Conservation (phyloP, 2,113 vertebrate genomes). For the Grantiella picta region DNA sequence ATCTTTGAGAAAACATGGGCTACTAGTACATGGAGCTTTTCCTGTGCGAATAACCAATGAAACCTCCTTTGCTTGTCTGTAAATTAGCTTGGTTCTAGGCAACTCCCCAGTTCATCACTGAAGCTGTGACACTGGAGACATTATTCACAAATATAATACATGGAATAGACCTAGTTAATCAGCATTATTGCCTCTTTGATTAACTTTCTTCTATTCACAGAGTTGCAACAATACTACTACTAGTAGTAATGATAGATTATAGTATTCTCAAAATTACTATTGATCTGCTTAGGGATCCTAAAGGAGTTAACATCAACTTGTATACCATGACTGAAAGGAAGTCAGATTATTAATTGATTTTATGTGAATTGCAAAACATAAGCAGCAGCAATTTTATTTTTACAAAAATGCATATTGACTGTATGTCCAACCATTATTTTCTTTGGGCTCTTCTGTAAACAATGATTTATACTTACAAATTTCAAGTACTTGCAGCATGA, state of each 20-base stretch:
- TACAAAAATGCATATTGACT: background rate
- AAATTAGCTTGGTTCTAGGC: background rate
- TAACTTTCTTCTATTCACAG: background rate
- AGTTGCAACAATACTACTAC: background rate
- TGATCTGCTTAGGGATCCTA: background rate
- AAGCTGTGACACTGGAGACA: background rate
- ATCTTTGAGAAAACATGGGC: background rate
- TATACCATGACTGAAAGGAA: background rate
- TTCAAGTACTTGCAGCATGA: background rate
- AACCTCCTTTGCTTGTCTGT: background rate
- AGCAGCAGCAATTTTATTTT: background rate
- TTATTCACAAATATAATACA: background rate
- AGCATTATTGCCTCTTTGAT: background rate
- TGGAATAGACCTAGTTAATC: background rate
- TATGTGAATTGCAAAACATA: background rate
- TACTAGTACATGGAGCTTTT: background rate
- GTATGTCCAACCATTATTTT: background rate
- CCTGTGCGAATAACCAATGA: background rate
- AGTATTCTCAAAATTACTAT: background rate
- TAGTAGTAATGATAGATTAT: background rate
- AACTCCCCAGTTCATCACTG: background rate
- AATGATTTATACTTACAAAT: background rate
- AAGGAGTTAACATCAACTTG: background rate
- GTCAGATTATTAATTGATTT: background rate
- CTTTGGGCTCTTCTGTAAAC: background rate